phyloP scores from a whole-genome alignment of 2,888 invertebrate genomes.

The Chaitophorus viminalis region DNA sequence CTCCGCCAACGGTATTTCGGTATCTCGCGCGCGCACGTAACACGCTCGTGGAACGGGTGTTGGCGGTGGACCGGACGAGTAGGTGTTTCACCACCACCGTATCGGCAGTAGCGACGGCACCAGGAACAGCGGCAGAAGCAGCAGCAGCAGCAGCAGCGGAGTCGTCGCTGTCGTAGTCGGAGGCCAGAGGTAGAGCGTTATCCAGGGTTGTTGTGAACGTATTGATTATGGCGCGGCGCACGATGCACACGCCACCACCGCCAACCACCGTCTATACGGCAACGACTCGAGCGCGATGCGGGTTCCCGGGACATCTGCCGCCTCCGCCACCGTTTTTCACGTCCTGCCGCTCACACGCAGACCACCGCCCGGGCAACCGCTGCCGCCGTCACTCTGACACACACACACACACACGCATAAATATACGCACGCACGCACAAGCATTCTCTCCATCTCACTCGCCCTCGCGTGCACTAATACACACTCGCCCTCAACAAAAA shows the following conservation, averaged over 20 bases:
- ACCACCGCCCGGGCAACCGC: conserved; percentile 52
- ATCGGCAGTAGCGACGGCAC: neutral
- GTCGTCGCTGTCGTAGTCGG: neutral
- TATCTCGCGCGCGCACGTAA: neutral
- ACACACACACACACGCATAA: neutral
- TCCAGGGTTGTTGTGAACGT: conserved; percentile 61
- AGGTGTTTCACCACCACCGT: neutral
- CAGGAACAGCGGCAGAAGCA: neutral
- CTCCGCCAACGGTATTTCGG: neutral
- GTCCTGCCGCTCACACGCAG: conserved; percentile 10
- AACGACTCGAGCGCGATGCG: neutral
- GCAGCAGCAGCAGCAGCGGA: neutral
- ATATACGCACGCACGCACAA: neutral
- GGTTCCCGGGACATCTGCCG: conserved; percentile 46
- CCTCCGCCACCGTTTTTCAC: conserved; percentile 12
- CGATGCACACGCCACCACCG: conserved; percentile 46
- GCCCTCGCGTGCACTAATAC: neutral
- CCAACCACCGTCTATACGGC: neutral
- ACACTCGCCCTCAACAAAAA: neutral
- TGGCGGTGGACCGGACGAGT: neutral
- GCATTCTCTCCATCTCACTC: neutral
- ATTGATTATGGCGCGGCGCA: conserved; percentile 55
- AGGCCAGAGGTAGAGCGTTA: conserved; percentile 47
- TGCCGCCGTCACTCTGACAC: conserved; percentile 8
- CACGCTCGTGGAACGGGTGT: neutral